Conservation (phyloP, 2,113 vertebrate species). For the Piprites chloris region DNA sequence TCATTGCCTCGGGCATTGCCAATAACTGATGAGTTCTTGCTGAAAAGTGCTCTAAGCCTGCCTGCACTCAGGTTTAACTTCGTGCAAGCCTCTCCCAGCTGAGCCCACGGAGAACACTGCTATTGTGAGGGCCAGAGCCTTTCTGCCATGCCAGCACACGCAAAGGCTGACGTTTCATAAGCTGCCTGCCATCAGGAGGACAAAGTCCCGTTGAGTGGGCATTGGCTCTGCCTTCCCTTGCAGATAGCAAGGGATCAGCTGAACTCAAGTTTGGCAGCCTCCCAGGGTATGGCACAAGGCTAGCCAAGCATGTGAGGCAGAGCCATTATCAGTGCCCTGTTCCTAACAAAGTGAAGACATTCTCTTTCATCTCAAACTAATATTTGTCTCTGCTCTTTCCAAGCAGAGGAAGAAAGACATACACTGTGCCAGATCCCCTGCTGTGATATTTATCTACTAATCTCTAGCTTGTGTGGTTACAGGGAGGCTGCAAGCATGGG, state of each 20-base stretch:
- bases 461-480: not conserved
- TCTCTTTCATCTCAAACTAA: slow-evolving; percentile 35
- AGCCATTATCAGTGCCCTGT: not conserved
- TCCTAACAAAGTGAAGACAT: slow-evolving; percentile 38
- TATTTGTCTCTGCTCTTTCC: slow-evolving; percentile 38
- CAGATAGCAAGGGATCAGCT: slow-evolving; percentile 52
- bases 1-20: fast-evolving
- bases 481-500: not conserved
- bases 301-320: slow-evolving; percentile 28
- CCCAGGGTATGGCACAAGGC: slow-evolving; percentile 53
- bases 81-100: not conserved
- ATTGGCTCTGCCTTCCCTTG: slow-evolving; percentile 31
- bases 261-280: slow-evolving; percentile 16
- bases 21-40: not conserved
- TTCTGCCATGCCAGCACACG: not conserved
- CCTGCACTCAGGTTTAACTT: not conserved
- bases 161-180: not conserved
- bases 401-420: not conserved
- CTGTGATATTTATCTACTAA: not conserved
- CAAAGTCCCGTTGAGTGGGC: slow-evolving; percentile 41
- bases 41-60: not conserved
- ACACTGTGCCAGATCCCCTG: not conserved
- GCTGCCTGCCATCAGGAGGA: slow-evolving; percentile 6
- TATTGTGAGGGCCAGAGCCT: slow-evolving; percentile 14
- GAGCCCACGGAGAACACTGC: not conserved